These are phyloP conservation scores for Alauda arvensis DNA, from an alignment of 2,797 vertebrate genomes.

Conservation along the genomic window DNA sequence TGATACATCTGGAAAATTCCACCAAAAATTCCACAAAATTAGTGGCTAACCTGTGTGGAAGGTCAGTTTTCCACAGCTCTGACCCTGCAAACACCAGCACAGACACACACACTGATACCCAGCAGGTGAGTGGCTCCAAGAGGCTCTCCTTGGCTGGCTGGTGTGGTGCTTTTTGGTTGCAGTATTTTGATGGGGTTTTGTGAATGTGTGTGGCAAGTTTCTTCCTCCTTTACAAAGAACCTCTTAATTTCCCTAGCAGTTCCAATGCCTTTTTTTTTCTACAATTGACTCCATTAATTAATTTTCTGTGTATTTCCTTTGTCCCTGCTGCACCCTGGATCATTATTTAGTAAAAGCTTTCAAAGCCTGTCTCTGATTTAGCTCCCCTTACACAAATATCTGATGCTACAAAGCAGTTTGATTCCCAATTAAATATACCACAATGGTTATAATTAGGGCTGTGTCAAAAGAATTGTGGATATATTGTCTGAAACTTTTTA, in stretches of 20 bases:
- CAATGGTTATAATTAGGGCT: neutral
- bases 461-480: neutral
- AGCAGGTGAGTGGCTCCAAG: neutral
- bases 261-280: neutral
- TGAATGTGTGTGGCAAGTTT: neutral
- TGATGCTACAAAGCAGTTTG: neutral
- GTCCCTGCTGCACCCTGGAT: neutral
- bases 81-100: neutral
- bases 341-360: neutral
- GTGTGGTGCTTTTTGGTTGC: neutral
- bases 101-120: neutral
- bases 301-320: neutral
- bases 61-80: neutral
- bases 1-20: neutral
- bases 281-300: neutral
- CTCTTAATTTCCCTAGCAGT: neutral
- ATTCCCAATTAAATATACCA: neutral
- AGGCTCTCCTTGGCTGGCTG: neutral
- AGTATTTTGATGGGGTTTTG: neutral
- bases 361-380: neutral
- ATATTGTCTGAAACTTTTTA: neutral
- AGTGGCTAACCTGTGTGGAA: neutral
- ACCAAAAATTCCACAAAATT: neutral
- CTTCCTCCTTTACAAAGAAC: neutral
- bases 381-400: neutral